Percentiles rank a stretch among this genome's conserved stretches.
These are phyloP conservation scores for Rhagonycha lutea DNA, from an alignment of 2,888 invertebrate genomes.

Conservation along the genomic window DNA sequence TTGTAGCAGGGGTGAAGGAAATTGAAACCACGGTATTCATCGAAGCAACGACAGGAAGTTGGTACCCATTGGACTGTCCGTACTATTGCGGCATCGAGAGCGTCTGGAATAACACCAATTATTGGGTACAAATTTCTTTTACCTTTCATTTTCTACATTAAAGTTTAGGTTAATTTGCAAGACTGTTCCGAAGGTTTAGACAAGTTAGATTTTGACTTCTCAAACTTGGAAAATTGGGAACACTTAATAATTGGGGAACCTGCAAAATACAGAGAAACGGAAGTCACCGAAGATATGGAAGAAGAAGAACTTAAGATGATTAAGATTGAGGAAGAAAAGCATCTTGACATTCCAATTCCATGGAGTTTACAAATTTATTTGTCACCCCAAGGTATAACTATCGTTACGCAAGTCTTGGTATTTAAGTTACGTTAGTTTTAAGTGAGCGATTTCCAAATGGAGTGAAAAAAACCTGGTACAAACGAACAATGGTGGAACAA, in stretches of 20 bases:
- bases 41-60: slow-evolving; percentile 80
- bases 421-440: slow-evolving; percentile 32
- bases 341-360: slow-evolving; percentile 74
- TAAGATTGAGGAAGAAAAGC: slow-evolving; percentile 64
- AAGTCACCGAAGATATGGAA: slow-evolving; percentile 52
- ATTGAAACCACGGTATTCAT: slow-evolving; percentile 75
- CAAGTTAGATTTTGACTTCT: slow-evolving; percentile 66
- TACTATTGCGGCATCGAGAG: slow-evolving; percentile 80
- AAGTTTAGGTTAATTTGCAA: slow-evolving; percentile 65
- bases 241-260: slow-evolving; percentile 75
- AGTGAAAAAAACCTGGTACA: slow-evolving; percentile 69
- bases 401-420: background rate
- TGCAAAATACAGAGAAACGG: slow-evolving; percentile 50
- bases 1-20: slow-evolving; percentile 64
- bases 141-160: background rate
- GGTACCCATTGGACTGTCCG: slow-evolving; percentile 60
- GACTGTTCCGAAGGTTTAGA: slow-evolving; percentile 57
- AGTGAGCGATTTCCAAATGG: slow-evolving; percentile 76
- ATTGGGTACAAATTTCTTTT: slow-evolving; percentile 63
- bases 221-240: slow-evolving; percentile 68
- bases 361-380: slow-evolving; percentile 75
- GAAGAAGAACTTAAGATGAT: slow-evolving; percentile 58
- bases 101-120: slow-evolving; percentile 86
- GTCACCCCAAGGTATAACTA: slow-evolving; percentile 57
- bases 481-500: slow-evolving; percentile 74